phyloP scores from a whole-genome alignment of 1,140 invertebrate genomes.

The Harpegnathos saltator region DNA sequence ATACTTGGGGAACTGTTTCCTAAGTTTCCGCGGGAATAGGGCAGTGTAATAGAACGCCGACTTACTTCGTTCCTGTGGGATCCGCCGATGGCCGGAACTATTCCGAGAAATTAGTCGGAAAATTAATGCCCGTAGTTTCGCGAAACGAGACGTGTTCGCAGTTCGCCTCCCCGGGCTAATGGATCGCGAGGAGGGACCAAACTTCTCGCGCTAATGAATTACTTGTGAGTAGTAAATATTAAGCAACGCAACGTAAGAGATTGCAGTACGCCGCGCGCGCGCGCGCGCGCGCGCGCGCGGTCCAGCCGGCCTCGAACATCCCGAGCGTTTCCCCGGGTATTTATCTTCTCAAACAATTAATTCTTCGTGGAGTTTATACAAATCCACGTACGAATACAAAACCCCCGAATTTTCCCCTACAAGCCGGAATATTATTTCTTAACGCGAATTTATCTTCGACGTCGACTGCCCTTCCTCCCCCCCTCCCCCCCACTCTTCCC shows the following conservation, averaged over 20 bases:
- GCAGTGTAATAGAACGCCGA: conserved; percentile 34
- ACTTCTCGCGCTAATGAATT: conserved; percentile 52
- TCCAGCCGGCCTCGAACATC: not conserved
- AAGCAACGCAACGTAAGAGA: not conserved
- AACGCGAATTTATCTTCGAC: not conserved
- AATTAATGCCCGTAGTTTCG: conserved; percentile 58
- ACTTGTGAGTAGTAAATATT: conserved; percentile 35
- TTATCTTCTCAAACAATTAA: not conserved
- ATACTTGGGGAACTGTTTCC: conserved; percentile 40
- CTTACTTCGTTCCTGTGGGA: conserved; percentile 47
- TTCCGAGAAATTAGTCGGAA: conserved; percentile 57
- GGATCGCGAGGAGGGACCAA: conserved; percentile 50
- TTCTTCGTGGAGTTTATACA: not conserved
- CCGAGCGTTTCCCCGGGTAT: not conserved
- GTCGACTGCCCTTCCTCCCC: too few species aligned
- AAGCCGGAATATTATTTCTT: not conserved
- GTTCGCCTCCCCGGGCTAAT: conserved; percentile 29
- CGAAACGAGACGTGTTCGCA: conserved; percentile 46
- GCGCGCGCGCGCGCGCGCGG: too few species aligned
- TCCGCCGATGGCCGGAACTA: conserved; percentile 52
- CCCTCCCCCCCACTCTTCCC: too few species aligned
- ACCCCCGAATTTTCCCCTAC: not conserved
- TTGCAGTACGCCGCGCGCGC: conserved; percentile 5
- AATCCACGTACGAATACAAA: too few species aligned
- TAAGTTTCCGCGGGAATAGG: conserved; percentile 25